Evolutionary conservation across 2,797 vertebrate species (phyloP).

Genomic region (Leucoraja ocellata): DNA sequence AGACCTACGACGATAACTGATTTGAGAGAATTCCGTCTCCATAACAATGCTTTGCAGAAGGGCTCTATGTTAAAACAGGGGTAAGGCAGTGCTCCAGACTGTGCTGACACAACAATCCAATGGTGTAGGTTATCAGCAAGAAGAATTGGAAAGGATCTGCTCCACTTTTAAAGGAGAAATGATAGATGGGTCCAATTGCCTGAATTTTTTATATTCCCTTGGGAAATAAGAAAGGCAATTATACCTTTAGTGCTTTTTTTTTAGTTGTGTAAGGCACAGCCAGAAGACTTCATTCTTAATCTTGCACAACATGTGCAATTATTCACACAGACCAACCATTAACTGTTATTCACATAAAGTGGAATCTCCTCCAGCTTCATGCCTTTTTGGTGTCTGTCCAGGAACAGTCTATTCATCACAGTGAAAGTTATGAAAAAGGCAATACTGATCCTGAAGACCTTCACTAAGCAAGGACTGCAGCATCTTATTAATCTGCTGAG

Average conservation of each 20-base stretch:
- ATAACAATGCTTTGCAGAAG: background rate
- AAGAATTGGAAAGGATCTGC: constrained; percentile 4
- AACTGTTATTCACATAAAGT: too few relatives aligned
- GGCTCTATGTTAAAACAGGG: background rate
- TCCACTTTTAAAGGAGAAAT: background rate
- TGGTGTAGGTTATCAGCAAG: background rate
- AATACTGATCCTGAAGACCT: too few relatives aligned
- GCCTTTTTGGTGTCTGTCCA: too few relatives aligned
- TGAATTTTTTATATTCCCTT: background rate
- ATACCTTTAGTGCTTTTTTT: background rate
- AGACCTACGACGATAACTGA: background rate
- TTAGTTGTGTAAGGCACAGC: background rate
- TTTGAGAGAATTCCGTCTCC: background rate
- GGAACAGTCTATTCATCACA: too few relatives aligned
- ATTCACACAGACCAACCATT: background rate
- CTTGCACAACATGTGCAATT: background rate
- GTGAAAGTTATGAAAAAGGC: too few relatives aligned
- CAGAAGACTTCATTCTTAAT: background rate
- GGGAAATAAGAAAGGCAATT: constrained; percentile 24
- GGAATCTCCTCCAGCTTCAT: too few relatives aligned
- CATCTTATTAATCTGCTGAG: too few relatives aligned
- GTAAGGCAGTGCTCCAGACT: background rate
- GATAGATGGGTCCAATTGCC: constrained; percentile 9
- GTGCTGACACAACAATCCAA: background rate
- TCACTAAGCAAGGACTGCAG: too few relatives aligned